Percentiles rank a stretch among this genome's conserved stretches.
phyloP scores from a whole-genome alignment of 2,797 vertebrate genomes.

The Acanthornis magna region DNA sequence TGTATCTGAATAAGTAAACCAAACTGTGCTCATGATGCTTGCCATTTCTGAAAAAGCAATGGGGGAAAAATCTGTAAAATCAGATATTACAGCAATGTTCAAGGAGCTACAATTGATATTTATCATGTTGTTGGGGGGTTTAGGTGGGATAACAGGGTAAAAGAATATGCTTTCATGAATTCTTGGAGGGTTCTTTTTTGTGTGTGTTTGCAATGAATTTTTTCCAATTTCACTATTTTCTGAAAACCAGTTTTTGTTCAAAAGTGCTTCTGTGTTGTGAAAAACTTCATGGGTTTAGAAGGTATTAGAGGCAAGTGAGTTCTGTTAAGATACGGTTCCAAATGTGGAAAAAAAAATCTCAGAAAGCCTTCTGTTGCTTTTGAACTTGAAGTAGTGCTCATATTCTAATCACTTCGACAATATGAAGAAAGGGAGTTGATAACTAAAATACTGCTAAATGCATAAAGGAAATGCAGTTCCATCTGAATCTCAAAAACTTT shows the following conservation, averaged over 20 bases:
- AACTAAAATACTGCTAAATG: not conserved
- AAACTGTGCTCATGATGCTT: not conserved
- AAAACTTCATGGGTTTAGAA: not conserved
- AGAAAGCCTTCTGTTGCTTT: not conserved
- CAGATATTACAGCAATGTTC: not conserved
- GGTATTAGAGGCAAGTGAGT: not conserved
- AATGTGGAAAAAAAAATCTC: not conserved
- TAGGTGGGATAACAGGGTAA: not conserved
- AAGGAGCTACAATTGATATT: not conserved
- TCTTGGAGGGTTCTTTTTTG: not conserved
- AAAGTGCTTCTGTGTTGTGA: not conserved
- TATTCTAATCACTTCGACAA: not conserved
- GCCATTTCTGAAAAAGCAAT: not conserved
- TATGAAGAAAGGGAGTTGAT: not conserved
- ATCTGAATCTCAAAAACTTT: not conserved
- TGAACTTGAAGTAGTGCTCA: not conserved
- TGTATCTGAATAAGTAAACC: not conserved
- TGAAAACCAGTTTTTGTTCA: not conserved
- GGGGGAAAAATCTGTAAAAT: not conserved
- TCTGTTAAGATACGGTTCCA: not conserved
- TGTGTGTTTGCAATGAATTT: not conserved
- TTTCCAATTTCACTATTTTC: not conserved
- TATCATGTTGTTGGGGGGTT: not conserved
- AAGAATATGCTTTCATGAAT: not conserved
- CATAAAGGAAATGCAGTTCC: not conserved